Percentiles rank a stretch among this genome's conserved stretches.
Conservation (phyloP, 2,797 vertebrate species). For the Tapirus indicus region DNA sequence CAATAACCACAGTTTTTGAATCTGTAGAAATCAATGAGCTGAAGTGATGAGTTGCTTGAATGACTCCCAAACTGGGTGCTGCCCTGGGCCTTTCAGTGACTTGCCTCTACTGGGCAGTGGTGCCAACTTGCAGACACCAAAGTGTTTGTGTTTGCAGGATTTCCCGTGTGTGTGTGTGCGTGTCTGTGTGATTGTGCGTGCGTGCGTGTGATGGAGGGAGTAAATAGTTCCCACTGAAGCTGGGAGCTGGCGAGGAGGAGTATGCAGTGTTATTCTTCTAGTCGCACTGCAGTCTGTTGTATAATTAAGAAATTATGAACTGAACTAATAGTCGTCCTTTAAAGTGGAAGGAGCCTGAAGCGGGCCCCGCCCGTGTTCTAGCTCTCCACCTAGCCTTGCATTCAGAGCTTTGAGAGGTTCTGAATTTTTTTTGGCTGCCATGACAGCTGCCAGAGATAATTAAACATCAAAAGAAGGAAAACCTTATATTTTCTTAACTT, state of each 20-base stretch:
- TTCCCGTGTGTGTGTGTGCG: not conserved
- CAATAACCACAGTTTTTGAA: not conserved
- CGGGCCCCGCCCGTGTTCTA: rapidly evolving
- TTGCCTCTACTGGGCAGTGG: not conserved
- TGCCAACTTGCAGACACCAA: too few species aligned
- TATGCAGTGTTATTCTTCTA: not conserved
- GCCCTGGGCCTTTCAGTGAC: not conserved
- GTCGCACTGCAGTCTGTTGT: not conserved
- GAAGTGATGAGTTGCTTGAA: not conserved
- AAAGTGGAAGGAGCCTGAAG: not conserved
- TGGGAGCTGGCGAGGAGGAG: not conserved
- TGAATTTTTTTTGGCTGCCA: not conserved
- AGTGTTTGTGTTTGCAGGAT: not conserved
- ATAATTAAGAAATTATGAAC: not conserved
- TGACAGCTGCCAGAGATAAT: not conserved
- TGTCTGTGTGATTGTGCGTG: rapidly evolving
- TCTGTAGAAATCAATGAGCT: conserved; percentile 1
- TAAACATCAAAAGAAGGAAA: not conserved
- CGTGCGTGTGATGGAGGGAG: not conserved
- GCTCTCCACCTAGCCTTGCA: not conserved
- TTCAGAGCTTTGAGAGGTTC: not conserved
- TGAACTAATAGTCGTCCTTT: not conserved
- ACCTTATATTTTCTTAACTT: not conserved
- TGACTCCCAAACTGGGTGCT: not conserved
- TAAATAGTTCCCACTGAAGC: not conserved